Evolutionary conservation across 2,888 invertebrate species (phyloP).

Genomic region (Acronicta leporina): DNA sequence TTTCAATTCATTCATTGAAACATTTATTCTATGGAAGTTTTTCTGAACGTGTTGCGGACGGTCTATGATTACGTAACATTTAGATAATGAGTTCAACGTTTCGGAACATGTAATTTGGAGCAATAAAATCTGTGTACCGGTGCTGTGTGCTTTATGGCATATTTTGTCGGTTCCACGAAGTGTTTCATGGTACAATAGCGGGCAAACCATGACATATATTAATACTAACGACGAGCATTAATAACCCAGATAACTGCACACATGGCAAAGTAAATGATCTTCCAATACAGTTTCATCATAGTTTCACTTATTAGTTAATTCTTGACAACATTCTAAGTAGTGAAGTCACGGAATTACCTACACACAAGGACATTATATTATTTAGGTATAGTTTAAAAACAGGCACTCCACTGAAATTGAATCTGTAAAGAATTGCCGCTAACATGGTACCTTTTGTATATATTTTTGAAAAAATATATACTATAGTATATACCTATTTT

Average conservation of each 20-base stretch:
- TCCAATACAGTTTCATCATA: constrained; percentile 30
- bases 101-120: constrained; percentile 73
- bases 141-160: constrained; percentile 49
- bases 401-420: background rate
- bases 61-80: constrained; percentile 54
- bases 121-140: constrained; percentile 65
- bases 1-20: constrained; percentile 57
- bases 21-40: constrained; percentile 55
- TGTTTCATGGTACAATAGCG: constrained; percentile 40
- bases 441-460: no score
- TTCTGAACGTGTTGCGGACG: constrained; percentile 49
- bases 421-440: constrained; percentile 10
- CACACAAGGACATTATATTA: background rate
- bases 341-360: constrained; percentile 18
- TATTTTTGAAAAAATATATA: no score
- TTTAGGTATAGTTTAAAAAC: no score
- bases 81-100: constrained; percentile 66
- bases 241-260: constrained; percentile 20
- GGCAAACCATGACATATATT: constrained; percentile 32
- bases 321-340: constrained; percentile 41
- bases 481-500: no score
- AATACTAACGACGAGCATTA: constrained; percentile 11
- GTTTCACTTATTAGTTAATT: constrained; percentile 27
- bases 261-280: constrained; percentile 22
- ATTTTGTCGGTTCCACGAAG: constrained; percentile 57